Evolutionary conservation across 92 coral and sea anemone genomes (phyloP).

Genomic region (Epizoanthus ramosus): DNA sequence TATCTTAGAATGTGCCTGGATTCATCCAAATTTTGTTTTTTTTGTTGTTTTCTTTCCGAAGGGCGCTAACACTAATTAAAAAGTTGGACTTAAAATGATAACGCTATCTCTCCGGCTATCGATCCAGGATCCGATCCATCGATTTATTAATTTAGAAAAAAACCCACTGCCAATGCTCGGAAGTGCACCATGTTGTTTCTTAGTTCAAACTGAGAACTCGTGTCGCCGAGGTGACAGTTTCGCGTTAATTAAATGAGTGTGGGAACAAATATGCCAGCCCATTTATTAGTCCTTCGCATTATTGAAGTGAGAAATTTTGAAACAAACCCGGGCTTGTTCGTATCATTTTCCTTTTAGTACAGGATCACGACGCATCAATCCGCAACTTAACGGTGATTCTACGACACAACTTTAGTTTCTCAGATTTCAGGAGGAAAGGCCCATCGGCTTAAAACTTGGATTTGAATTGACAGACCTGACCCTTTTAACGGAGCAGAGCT

Average conservation of each 20-base stretch:
- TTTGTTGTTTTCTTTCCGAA: slow-evolving; percentile 23
- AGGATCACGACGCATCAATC: slow-evolving; percentile 20
- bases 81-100: slow-evolving; percentile 4
- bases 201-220: no score
- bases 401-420: neutral
- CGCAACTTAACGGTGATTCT: slow-evolving; percentile 21
- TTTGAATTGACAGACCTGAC: slow-evolving; percentile 4
- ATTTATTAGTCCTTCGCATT: neutral
- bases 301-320: slow-evolving; percentile 8
- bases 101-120: neutral
- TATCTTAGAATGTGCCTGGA: slow-evolving; percentile 32
- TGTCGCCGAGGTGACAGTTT: neutral
- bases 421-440: slow-evolving; percentile 10
- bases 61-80: slow-evolving; percentile 47
- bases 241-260: neutral
- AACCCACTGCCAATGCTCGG: neutral
- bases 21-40: slow-evolving; percentile 23
- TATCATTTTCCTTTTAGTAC: neutral
- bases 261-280: neutral
- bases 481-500: slow-evolving; percentile 29
- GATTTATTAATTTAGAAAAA: neutral
- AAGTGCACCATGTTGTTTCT: slow-evolving; percentile 16
- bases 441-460: neutral
- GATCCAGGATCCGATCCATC: neutral
- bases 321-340: slow-evolving; percentile 1